Evolutionary conservation across 2,888 invertebrate species (phyloP).

Genomic region (Abrostola triplasia): DNA sequence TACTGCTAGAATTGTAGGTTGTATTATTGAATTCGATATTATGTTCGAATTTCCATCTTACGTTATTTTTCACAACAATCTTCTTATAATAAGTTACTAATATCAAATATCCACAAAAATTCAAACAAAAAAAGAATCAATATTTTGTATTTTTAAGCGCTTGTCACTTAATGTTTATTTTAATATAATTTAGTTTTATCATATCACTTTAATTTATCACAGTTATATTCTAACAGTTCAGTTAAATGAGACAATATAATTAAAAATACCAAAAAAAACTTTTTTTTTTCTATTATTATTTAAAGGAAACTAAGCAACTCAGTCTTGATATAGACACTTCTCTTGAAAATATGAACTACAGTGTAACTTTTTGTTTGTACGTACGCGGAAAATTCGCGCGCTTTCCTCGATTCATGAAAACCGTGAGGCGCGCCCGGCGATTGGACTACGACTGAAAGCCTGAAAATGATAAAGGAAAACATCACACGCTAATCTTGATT

Average conservation of each 20-base stretch:
- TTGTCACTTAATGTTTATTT: too few relatives aligned
- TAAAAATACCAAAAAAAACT: not conserved
- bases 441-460: slow-evolving; percentile 68
- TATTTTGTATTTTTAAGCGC: too few relatives aligned
- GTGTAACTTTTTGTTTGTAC: slow-evolving; percentile 12
- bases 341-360: not conserved
- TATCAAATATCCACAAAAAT: not conserved
- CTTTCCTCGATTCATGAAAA: slow-evolving; percentile 54
- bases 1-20: not conserved
- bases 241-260: not conserved
- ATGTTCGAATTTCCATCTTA: not conserved
- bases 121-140: too few relatives aligned
- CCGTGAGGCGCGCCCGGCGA: slow-evolving; percentile 67
- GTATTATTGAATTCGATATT: not conserved
- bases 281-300: not conserved
- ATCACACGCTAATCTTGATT: slow-evolving; percentile 36
- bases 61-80: not conserved
- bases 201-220: too few relatives aligned
- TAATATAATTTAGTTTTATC: too few relatives aligned
- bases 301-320: not conserved
- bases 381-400: slow-evolving; percentile 53
- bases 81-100: not conserved
- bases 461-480: slow-evolving; percentile 63
- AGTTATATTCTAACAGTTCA: too few relatives aligned
- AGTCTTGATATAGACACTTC: slow-evolving; percentile 9